Conservation (phyloP, 2,113 vertebrate species). For the Cranoglanis bouderius region DNA sequence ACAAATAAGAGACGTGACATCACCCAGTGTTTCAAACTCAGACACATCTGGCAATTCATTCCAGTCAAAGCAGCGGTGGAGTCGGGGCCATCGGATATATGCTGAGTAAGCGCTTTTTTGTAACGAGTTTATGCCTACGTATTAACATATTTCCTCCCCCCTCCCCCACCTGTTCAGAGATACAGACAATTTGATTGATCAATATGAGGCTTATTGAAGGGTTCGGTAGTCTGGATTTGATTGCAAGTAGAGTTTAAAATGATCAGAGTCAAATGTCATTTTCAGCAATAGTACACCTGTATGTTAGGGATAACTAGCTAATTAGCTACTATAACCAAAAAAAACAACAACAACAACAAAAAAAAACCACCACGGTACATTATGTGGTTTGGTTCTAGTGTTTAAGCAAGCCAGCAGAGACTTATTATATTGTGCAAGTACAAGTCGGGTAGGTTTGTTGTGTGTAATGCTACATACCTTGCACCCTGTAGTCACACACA, state of each 20-base stretch:
- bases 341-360: neutral
- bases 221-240: neutral
- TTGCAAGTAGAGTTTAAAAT: neutral
- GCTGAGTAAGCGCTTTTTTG: neutral
- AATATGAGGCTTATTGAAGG: neutral
- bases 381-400: neutral
- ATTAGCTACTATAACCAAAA: neutral
- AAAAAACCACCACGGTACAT: neutral
- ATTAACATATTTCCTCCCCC: neutral
- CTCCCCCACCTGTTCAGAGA: neutral
- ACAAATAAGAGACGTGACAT: conserved; percentile 38
- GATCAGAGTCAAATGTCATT: neutral
- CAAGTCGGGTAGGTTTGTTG: neutral
- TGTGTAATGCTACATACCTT: neutral
- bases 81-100: neutral
- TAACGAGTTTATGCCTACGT: neutral
- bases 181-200: neutral
- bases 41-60: conserved; percentile 21
- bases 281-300: neutral
- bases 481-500: neutral
- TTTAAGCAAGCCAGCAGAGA: neutral
- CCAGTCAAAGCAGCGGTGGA: neutral
- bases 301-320: neutral
- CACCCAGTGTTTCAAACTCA: conserved; percentile 24
- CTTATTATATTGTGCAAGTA: neutral